phyloP scores from a whole-genome alignment of 2,888 invertebrate genomes.

The Nebria salina region DNA sequence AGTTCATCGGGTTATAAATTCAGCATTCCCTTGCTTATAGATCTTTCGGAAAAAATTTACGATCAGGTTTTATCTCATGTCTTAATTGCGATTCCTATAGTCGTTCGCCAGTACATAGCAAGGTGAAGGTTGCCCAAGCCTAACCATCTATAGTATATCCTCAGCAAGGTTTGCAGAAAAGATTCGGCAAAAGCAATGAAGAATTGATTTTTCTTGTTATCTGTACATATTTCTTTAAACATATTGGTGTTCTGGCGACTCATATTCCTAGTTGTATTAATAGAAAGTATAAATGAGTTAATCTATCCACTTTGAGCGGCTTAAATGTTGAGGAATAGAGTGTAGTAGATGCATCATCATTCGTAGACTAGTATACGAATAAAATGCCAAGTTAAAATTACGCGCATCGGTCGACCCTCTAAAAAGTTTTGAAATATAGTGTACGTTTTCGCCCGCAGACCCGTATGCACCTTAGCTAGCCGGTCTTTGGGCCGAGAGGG shows the following conservation, averaged over 20 bases:
- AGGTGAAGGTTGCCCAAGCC: background rate
- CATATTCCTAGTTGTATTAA: background rate
- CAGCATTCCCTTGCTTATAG: conserved; percentile 23
- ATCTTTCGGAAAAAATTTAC: conserved; percentile 23
- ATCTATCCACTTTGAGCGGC: background rate
- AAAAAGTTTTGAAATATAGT: conserved; percentile 17
- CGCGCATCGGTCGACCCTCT: conserved; percentile 16
- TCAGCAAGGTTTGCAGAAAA: background rate
- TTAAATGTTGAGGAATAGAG: background rate
- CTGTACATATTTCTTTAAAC: no score
- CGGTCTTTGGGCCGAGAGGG: conserved; percentile 16
- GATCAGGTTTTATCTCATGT: conserved; percentile 26
- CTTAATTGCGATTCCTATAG: conserved; percentile 22
- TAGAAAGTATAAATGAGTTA: background rate
- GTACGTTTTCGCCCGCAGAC: conserved; percentile 15
- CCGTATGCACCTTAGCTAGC: conserved; percentile 10
- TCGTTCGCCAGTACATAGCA: background rate
- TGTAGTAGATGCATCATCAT: background rate
- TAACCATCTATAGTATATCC: background rate
- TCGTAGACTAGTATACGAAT: background rate
- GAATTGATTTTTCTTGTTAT: no score
- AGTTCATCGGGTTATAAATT: conserved; percentile 20
- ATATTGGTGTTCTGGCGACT: no score
- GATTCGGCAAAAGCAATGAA: background rate
- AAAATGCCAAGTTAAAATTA: conserved; percentile 18